Evolutionary conservation across 1,140 invertebrate genomes (phyloP), one percentile per base, ranked within the genome.

Genomic region (Cephus cinctus): DNA sequence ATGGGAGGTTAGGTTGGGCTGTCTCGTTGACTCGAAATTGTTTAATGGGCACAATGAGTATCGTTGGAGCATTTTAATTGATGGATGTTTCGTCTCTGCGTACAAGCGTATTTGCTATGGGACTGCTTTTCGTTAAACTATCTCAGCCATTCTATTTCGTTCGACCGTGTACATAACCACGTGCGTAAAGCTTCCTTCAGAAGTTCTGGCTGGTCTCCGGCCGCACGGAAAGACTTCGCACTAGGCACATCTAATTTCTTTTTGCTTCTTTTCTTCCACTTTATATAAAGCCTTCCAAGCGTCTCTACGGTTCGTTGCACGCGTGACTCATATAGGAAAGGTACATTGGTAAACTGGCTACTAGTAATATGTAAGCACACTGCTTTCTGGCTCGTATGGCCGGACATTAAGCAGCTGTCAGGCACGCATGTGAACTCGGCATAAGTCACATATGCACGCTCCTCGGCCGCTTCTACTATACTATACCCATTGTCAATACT

Each of bases 1-100:
- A n/a, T n/a, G n/a, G 19, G 34, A 36, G 44, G 34, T 19, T 36
- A 47, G 40, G 48, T 51, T 36, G 42, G 32, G 45, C 50, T 49
- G 57, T 61, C 63, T 71, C 65, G 68, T 71, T 71, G 67, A 60
- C 62, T 69, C 59, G 69, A 66, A 71, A 69, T 63, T 59, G 60
- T 71, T 71, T 71, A 67, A 71, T 68, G 67, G 63, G 59, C 57
- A 52, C 65, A 69, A 71, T 69, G 68, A 71, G 63, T 71, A 69
- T 68, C 65, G 65, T 56, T 61, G 61, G 63, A 65, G 65, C 65
- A 68, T 71, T 71, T 71, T 67, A 71, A 71, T 71, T 69, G 57
- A 50, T 57, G 57, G 54, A 34, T 42, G 32, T 35, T 43, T n/a
- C n/a, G n/a, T n/a, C n/a, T n/a, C n/a, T n/a, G 43, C 21, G 46